Conservation (phyloP, 2,113 vertebrate species). For the Motacilla tschutschensis region DNA sequence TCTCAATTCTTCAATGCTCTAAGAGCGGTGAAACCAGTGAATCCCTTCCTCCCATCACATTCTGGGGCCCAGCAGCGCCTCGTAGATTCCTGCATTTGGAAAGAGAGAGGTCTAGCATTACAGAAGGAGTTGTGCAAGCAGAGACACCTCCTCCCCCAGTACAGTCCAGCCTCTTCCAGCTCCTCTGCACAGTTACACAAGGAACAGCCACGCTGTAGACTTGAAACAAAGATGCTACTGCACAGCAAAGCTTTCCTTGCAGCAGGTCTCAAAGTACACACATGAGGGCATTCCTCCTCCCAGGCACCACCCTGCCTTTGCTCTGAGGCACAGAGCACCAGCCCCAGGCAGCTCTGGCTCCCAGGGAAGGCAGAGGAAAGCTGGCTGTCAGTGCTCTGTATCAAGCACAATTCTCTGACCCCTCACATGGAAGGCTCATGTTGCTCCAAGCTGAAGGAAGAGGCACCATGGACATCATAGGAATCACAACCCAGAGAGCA, state of each 20-base stretch:
- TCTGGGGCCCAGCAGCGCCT: background rate
- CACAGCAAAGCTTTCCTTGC: background rate
- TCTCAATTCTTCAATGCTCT: background rate
- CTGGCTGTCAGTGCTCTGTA: background rate
- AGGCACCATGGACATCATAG: rapidly evolving
- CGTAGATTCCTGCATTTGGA: background rate
- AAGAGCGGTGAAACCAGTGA: background rate
- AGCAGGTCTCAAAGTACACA: background rate
- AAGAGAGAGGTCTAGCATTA: background rate
- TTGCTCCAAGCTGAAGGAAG: background rate
- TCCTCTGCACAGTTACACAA: background rate
- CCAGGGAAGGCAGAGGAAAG: background rate
- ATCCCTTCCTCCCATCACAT: background rate
- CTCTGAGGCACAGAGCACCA: background rate
- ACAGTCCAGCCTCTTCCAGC: background rate
- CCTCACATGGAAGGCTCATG: background rate
- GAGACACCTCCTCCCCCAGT: background rate
- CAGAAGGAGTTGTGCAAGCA: background rate
- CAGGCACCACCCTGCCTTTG: background rate
- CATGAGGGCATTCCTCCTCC: background rate
- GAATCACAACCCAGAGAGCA: background rate
- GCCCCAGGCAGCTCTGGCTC: background rate
- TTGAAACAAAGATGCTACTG: too few relatives aligned
- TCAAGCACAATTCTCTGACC: background rate
- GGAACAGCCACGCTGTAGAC: rapidly evolving